Conservation (phyloP, 2,888 invertebrate species). For the Hirtodrosophila confusa region DNA sequence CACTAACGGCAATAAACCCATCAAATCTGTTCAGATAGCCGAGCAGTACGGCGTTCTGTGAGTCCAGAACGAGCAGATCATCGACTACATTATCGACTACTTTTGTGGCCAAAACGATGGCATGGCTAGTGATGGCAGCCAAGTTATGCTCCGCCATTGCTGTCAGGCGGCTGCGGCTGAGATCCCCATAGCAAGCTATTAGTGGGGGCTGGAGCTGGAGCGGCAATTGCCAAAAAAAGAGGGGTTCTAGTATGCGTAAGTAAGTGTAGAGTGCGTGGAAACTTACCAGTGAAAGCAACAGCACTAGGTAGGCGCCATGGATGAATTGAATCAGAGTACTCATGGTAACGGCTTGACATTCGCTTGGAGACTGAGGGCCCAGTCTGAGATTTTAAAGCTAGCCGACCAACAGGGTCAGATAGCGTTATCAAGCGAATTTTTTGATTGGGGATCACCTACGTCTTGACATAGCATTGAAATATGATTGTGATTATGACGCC, state of each 20-base stretch:
- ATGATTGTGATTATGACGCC: conserved; percentile 25
- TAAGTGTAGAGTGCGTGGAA: not conserved
- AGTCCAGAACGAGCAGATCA: conserved; percentile 59
- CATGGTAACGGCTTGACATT: conserved; percentile 44
- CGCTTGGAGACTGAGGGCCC: conserved; percentile 43
- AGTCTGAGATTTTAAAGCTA: not conserved
- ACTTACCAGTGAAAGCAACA: conserved; percentile 45
- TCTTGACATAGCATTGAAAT: conserved; percentile 32
- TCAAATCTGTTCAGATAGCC: conserved; percentile 52
- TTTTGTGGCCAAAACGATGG: conserved; percentile 51
- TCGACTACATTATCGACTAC: conserved; percentile 61
- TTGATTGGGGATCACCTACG: conserved; percentile 24
- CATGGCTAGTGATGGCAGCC: conserved; percentile 41
- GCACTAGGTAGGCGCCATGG: not conserved
- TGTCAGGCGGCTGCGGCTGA: conserved; percentile 41
- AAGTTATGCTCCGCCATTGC: conserved; percentile 57
- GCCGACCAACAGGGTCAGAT: conserved; percentile 26
- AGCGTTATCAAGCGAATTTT: conserved; percentile 52
- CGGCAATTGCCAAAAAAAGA: not conserved
- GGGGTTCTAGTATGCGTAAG: not conserved
- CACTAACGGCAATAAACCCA: conserved; percentile 29
- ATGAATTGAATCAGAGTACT: conserved; percentile 5
- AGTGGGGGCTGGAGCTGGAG: conserved; percentile 1
- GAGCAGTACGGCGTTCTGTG: conserved; percentile 49
- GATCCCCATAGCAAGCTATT: conserved; percentile 47